phyloP scores from a whole-genome alignment of 2,888 invertebrate genomes.

The Frankliniella fusca region DNA sequence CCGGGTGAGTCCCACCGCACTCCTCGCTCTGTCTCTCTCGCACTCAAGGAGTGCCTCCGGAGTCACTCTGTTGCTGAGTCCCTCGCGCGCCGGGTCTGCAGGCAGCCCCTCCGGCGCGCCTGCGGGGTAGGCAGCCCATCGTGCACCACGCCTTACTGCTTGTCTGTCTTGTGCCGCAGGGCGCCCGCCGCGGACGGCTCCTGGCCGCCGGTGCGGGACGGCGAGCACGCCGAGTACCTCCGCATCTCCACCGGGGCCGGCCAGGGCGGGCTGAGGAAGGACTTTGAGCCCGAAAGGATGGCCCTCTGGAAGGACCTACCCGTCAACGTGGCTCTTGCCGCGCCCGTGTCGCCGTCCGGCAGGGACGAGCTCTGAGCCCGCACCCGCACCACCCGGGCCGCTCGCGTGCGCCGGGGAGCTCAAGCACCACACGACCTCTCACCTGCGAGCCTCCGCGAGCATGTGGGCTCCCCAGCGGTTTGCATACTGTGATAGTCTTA shows the following conservation, averaged over 20 bases:
- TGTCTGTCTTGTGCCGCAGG: background rate
- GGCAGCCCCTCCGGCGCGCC: background rate
- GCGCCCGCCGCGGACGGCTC: background rate
- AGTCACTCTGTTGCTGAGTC: no score
- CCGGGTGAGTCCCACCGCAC: background rate
- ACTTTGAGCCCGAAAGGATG: background rate
- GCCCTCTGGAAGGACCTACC: background rate
- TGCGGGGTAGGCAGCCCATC: background rate
- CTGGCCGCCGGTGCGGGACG: background rate
- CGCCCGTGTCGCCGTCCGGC: background rate
- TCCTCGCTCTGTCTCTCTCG: no score
- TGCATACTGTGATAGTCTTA: no score
- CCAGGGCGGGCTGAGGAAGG: background rate
- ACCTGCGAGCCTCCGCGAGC: no score
- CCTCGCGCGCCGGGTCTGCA: background rate
- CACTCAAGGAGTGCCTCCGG: no score
- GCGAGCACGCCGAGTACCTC: background rate
- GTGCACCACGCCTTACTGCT: background rate
- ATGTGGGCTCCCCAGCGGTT: no score
- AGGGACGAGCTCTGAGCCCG: background rate
- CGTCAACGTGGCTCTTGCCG: background rate
- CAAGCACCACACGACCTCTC: no score
- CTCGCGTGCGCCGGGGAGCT: no score
- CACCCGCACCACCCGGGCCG: no score
- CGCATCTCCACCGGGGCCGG: background rate